Evolutionary conservation across 2,113 vertebrate genomes (phyloP), one percentile per base, ranked within the genome.

Genomic region (Hippocampus barbouri): DNA sequence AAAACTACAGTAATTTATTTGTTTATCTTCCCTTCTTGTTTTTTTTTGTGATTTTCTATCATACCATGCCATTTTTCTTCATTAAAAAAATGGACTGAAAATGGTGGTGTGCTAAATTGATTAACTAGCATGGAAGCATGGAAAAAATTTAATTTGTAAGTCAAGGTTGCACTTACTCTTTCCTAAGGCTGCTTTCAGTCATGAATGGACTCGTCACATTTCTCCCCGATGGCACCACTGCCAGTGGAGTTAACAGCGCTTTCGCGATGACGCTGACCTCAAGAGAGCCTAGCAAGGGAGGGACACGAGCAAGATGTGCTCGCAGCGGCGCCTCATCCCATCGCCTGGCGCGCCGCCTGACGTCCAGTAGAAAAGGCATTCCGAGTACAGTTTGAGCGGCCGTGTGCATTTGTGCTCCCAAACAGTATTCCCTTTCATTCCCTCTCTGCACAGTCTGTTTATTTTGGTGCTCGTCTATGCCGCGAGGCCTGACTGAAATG

Each of bases 341-440:
- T 84, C 78, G 57, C 57, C 86, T 91, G 90, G 90, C 82, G 8
- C 43, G 3, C 10, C 25, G 78, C 90, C 91, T 90, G 83, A 70
- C 76, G 73, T 85, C 88, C 81, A 79, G 81, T 76, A 88, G 85
- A 85, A 89, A 89, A 87, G 85, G 81, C 88, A 83, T 91, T 89
- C 87, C 83, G 63, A 83, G 81, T 84, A 80, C 86, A 90, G 84
- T 88, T 68, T 25, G 81, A 83, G 84, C 87, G 83, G 89, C 85
- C 45, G 79, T 88, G 88, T 91, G 63, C 63, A 45, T 69, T 92
- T 91, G 88, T 86, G 89, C 87, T 91, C 83, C 87, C 81, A 85
- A 92, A 93, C 91, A 93, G 82, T 91, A 86, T 90, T 90, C 88
- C 88, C 88, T 92, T 92, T 93, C 90, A 92, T 90, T 91, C 89